phyloP scores from a whole-genome alignment of 2,797 vertebrate genomes.

The Bufotes viridis region DNA sequence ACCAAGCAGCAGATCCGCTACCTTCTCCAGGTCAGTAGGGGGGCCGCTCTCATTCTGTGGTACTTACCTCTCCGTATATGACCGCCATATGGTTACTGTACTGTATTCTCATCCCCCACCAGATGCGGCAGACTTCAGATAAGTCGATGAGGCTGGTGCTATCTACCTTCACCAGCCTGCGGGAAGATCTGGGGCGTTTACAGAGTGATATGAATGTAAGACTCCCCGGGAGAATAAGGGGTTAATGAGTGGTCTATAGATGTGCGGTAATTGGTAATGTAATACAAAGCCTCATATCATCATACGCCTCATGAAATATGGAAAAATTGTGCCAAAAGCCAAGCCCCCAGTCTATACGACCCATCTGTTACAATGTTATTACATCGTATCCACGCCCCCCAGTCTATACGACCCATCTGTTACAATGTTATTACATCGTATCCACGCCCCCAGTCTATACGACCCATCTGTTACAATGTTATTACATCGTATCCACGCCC shows the following conservation, averaged over 20 bases:
- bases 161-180: constrained; percentile 89
- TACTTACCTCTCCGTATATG: neutral
- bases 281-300: too few species aligned
- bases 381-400: neutral
- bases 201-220: constrained; percentile 89
- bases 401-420: neutral
- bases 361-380: neutral
- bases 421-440: neutral
- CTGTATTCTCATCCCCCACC: neutral
- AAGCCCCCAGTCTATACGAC: neutral
- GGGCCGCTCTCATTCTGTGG: neutral
- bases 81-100: neutral
- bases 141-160: constrained; percentile 91
- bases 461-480: too few species aligned
- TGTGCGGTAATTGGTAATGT: too few species aligned
- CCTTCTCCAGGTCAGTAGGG: constrained; percentile 85
- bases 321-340: neutral
- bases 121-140: constrained; percentile 91
- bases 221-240: neutral
- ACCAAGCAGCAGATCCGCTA: constrained; percentile 98
- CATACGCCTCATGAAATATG: too few species aligned
- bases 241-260: too few species aligned
- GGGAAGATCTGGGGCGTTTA: constrained; percentile 90
- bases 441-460: neutral
- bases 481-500: too few species aligned